phyloP scores from a whole-genome alignment of 1,140 invertebrate genomes.

The Chrysoperla carnea region DNA sequence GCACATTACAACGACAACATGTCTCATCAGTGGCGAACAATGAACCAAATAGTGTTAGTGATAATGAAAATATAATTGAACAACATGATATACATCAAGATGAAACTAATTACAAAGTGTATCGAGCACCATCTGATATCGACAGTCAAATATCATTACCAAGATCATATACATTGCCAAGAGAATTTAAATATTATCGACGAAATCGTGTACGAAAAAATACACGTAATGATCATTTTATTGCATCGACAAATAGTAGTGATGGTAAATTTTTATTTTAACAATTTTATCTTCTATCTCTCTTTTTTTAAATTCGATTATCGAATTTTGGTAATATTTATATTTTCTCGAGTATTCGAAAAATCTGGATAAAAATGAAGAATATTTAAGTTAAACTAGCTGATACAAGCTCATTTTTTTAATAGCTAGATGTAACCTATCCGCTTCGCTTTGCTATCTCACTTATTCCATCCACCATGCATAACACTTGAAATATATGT shows the following conservation, averaged over 20 bases:
- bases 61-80: slow-evolving; percentile 5
- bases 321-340: slow-evolving; percentile 2
- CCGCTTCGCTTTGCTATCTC: too few species aligned
- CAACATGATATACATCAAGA: slow-evolving; percentile 18
- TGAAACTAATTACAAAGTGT: slow-evolving; percentile 28
- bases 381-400: too few species aligned
- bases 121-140: slow-evolving; percentile 44
- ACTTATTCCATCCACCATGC: too few species aligned
- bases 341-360: not conserved
- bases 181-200: slow-evolving; percentile 68
- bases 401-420: too few species aligned
- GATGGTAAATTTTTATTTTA: slow-evolving; percentile 37
- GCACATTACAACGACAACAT: not conserved
- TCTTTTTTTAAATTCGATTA: slow-evolving; percentile 2
- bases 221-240: slow-evolving; percentile 37
- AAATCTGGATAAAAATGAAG: too few species aligned
- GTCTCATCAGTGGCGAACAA: not conserved
- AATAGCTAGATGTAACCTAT: too few species aligned
- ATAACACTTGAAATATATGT: too few species aligned
- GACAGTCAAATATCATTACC: slow-evolving; percentile 65
- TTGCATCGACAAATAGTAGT: slow-evolving; percentile 68
- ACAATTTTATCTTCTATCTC: slow-evolving; percentile 2
- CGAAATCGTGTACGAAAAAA: slow-evolving; percentile 26
- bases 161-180: slow-evolving; percentile 63
- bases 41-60: slow-evolving; percentile 2